Evolutionary conservation across 2,113 vertebrate genomes (phyloP), one percentile per base, ranked within the genome.

Genomic region (Tyto alba): DNA sequence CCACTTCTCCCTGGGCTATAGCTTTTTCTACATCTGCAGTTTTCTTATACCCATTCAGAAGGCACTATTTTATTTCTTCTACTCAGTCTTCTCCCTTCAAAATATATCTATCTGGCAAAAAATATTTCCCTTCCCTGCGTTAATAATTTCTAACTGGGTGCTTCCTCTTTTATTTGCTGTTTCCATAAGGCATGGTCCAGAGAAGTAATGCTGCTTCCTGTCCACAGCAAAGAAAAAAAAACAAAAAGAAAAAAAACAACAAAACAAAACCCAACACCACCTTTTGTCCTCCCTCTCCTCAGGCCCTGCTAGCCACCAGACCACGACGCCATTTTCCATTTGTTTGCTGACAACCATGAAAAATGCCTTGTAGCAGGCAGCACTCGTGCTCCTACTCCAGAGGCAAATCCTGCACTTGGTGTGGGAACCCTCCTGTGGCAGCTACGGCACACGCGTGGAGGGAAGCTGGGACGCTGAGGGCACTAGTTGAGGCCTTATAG

Each of bases 391-490:
- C 45, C 34, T 52, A 7, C 18, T 85, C 36, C 67, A 40, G 68
- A 66, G 21, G 30, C 8, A 84, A 76, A 80, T 20, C 53, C 40
- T 23, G 32, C 47, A 32, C 32, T 2, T 11, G 9, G 13, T 9
- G 30, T 41, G 29, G 5, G 21, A 25, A 85, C 10, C 3, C 9
- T 36, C 20, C 25, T 17, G 7, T 2, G 69, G 40, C 3, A 88
- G n/a, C 17, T 43, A 11, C 48, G 36, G 36, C n/a, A 43, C 7
- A 5, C 7, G n/a, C 1, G 0, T 2, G 7, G 38, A 62, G 13
- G 16, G 50, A 75, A 69, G 27, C 34, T 53, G 82, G 43, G 40
- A 88, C 21, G 30, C 55, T 40, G 7, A 55, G 32, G 36, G 9
- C 40, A 60, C 9, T 12, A 9, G 11, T 4, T 50, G 67, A 60